phyloP scores from a whole-genome alignment of 2,113 vertebrate species.

The Lycocorax pyrrhopterus region DNA sequence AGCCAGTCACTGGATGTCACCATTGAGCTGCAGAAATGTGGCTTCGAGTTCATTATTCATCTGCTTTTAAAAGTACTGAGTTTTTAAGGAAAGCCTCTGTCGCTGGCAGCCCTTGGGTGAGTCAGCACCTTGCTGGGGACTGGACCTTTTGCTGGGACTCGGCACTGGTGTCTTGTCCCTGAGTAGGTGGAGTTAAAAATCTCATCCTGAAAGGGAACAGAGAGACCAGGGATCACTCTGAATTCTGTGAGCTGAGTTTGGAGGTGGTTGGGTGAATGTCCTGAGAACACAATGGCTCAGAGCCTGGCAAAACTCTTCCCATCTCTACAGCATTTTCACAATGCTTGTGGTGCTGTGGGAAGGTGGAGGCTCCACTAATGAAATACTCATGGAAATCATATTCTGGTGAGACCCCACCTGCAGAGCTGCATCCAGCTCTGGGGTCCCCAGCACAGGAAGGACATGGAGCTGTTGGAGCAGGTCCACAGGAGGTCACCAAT shows the following conservation, averaged over 20 bases:
- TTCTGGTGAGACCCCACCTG: neutral
- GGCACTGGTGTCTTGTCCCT: accelerated
- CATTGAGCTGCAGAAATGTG: constrained; percentile 74
- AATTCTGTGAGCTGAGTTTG: neutral
- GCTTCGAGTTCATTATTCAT: neutral
- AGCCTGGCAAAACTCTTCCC: neutral
- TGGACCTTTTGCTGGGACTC: neutral
- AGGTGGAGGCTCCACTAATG: neutral
- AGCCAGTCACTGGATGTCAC: constrained; percentile 80
- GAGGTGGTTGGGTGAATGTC: neutral
- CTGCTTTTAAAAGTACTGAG: neutral
- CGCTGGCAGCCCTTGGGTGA: neutral
- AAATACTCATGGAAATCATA: accelerated
- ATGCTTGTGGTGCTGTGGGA: no score
- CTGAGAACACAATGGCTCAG: neutral
- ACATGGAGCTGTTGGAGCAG: neutral
- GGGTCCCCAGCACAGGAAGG: neutral
- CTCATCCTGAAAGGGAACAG: neutral
- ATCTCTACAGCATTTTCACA: neutral
- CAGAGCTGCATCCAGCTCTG: neutral
- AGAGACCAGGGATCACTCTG: no score
- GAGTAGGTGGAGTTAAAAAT: neutral
- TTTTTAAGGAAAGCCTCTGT: neutral
- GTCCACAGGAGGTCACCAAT: neutral
- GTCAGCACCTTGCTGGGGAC: neutral